These are phyloP conservation scores for Pipa parva DNA, from an alignment of 2,113 vertebrate species.

Conservation along the genomic window DNA sequence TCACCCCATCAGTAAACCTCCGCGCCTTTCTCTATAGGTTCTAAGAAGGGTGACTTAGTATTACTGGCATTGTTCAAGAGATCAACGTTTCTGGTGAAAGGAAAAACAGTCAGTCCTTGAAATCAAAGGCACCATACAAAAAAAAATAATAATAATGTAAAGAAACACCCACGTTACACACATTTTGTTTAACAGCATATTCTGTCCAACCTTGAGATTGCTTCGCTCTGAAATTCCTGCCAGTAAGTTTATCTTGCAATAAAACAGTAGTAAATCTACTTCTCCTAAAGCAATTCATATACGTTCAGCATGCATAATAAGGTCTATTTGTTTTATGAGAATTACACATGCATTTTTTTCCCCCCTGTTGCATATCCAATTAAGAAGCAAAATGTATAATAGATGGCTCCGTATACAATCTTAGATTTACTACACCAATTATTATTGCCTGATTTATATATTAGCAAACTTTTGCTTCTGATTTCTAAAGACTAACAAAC, in stretches of 20 bases:
- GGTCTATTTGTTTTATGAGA: slow-evolving; percentile 27
- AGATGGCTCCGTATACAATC: slow-evolving; percentile 12
- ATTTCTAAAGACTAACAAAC: slow-evolving; percentile 22
- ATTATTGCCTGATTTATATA: slow-evolving; percentile 40
- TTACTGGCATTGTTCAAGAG: too few species aligned
- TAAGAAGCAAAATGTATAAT: slow-evolving; percentile 35
- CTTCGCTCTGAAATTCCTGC: too few species aligned
- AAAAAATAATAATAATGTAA: too few species aligned
- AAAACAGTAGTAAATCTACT: background rate
- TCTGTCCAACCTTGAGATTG: too few species aligned
- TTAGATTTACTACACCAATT: slow-evolving; percentile 38
- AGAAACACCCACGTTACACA: too few species aligned
- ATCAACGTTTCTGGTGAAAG: too few species aligned
- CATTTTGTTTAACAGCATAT: too few species aligned
- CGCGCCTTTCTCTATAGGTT: too few species aligned
- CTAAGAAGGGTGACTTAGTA: too few species aligned
- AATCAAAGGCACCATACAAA: too few species aligned
- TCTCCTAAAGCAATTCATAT: slow-evolving; percentile 8
- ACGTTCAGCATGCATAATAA: background rate
- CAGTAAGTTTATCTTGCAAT: background rate
- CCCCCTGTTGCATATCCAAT: slow-evolving; percentile 35
- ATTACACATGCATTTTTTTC: slow-evolving; percentile 35
- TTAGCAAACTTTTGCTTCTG: slow-evolving; percentile 24
- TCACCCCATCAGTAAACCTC: too few species aligned
- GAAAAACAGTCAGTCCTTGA: too few species aligned